phyloP scores from a whole-genome alignment of 2,113 vertebrate genomes.

The Poeciliopsis retropinna region DNA sequence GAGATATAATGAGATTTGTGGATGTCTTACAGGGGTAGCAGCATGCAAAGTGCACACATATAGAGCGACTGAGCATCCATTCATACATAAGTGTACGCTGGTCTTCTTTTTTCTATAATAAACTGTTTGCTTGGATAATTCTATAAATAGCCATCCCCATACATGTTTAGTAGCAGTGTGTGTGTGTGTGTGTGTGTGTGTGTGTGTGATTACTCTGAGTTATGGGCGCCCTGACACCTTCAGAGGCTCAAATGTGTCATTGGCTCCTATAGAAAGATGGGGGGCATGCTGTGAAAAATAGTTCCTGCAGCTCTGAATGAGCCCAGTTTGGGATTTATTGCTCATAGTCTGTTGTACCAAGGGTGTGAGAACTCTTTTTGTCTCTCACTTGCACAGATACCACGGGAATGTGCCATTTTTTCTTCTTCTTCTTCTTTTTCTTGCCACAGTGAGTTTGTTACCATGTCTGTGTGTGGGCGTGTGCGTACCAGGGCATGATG shows the following conservation, averaged over 20 bases:
- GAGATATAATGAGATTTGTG: slow-evolving; percentile 11
- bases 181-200: background rate
- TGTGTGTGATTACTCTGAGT: slow-evolving; percentile 26
- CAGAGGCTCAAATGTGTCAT: slow-evolving; percentile 50
- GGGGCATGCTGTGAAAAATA: slow-evolving; percentile 42
- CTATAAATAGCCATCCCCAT: slow-evolving; percentile 41
- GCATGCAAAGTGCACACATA: slow-evolving; percentile 2
- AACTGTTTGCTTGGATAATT: background rate
- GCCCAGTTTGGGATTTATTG: slow-evolving; percentile 60
- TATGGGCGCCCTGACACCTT: slow-evolving; percentile 53
- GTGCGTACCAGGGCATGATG: slow-evolving; percentile 49
- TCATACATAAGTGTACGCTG: background rate
- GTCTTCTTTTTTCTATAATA: background rate
- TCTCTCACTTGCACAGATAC: slow-evolving; percentile 72
- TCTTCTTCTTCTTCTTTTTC: background rate
- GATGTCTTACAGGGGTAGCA: slow-evolving; percentile 41
- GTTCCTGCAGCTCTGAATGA: slow-evolving; percentile 58
- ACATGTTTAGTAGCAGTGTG: slow-evolving; percentile 25
- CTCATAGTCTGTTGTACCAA: slow-evolving; percentile 44
- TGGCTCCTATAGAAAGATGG: slow-evolving; percentile 35
- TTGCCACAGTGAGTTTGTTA: slow-evolving; percentile 43
- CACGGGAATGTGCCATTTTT: slow-evolving; percentile 75
- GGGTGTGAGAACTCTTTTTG: slow-evolving; percentile 69
- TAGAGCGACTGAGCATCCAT: background rate
- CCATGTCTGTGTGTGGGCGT: slow-evolving; percentile 48